phyloP scores from a whole-genome alignment of 1,140 invertebrate genomes.

The Stenopsyche tienmushanensis region DNA sequence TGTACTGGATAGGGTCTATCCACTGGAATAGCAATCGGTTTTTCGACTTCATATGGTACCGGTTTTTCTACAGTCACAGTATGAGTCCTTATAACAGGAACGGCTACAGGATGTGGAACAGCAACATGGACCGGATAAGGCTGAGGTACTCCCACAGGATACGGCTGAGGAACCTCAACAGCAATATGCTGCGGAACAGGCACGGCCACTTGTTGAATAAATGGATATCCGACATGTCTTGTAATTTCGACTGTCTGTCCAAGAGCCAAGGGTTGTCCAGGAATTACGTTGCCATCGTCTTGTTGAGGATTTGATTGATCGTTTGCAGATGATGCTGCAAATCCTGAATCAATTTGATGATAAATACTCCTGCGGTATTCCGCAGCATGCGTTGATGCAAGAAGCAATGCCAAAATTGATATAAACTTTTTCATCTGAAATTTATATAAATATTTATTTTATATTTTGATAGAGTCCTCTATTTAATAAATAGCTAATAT shows the following conservation, averaged over 20 bases:
- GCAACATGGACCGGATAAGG: conserved; percentile 50
- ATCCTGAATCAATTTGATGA: neutral
- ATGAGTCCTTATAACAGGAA: conserved; percentile 49
- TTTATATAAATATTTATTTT: too few relatives aligned
- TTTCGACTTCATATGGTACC: conserved; percentile 52
- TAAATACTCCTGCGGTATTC: too few relatives aligned
- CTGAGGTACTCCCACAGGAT: conserved; percentile 49
- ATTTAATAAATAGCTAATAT: too few relatives aligned
- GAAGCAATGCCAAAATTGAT: too few relatives aligned
- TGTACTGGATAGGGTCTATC: conserved; percentile 52
- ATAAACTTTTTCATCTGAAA: too few relatives aligned
- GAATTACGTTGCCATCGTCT: neutral
- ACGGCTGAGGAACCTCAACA: conserved; percentile 49
- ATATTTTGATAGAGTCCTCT: too few relatives aligned
- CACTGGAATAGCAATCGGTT: conserved; percentile 51
- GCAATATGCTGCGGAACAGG: conserved; percentile 49
- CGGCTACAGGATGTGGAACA: conserved; percentile 53
- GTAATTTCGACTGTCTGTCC: conserved; percentile 31
- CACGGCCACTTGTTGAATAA: conserved; percentile 46
- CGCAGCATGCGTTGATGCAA: too few relatives aligned
- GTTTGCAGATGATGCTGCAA: neutral
- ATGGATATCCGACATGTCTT: conserved; percentile 27
- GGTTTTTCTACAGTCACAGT: conserved; percentile 52
- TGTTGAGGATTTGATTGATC: neutral
- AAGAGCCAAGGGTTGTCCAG: neutral